A percentile compares a stretch with the other conserved stretches of the same genome.
These are phyloP conservation scores for Agonopterix arenella DNA, from an alignment of 2,888 invertebrate species.

Conservation along the genomic window DNA sequence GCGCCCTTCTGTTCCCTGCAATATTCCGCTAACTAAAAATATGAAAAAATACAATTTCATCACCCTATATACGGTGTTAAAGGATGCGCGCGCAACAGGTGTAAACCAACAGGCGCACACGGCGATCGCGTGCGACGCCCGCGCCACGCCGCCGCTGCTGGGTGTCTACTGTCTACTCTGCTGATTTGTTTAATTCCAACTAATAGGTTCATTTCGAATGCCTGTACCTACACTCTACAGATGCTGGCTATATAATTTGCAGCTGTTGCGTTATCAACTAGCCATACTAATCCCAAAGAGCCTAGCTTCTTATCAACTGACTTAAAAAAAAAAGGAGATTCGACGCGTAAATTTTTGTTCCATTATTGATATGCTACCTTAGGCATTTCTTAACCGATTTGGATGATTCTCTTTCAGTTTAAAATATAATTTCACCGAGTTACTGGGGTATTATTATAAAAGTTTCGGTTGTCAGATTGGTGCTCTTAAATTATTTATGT, in stretches of 20 bases:
- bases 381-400: no score
- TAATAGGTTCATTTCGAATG: background rate
- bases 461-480: no score
- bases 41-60: constrained; percentile 19
- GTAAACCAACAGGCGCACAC: constrained; percentile 18
- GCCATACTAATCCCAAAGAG: no score
- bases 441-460: no score
- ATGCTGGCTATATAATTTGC: background rate
- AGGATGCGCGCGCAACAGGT: constrained; percentile 37
- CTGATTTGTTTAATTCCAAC: constrained; percentile 9
- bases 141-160: constrained; percentile 3
- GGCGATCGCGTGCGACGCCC: constrained; percentile 25
- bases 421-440: no score
- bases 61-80: constrained; percentile 29
- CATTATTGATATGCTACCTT: no score
- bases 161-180: background rate
- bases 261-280: background rate
- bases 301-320: no score
- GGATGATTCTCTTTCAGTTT: no score
- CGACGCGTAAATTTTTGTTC: no score
- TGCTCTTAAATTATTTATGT: no score
- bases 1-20: background rate
- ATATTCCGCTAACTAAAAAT: constrained; percentile 19
- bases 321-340: no score
- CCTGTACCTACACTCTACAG: background rate